These are phyloP conservation scores for Micronycteris hirsuta DNA, from an alignment of 2,113 vertebrate genomes.

Conservation along the genomic window DNA sequence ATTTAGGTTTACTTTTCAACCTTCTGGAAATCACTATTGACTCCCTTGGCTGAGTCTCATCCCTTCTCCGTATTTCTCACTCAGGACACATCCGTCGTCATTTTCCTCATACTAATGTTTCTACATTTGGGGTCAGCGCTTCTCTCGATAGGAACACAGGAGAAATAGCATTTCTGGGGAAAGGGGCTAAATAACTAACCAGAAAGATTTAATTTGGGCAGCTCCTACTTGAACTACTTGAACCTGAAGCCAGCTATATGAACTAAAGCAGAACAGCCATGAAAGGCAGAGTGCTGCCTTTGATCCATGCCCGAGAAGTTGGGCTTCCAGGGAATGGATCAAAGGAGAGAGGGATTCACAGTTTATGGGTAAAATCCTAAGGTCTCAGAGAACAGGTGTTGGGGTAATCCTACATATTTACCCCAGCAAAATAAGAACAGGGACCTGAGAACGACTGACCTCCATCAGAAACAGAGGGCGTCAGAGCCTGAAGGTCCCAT, in stretches of 20 bases:
- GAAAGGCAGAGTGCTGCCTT: neutral
- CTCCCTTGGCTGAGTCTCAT: neutral
- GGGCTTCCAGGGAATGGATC: no score
- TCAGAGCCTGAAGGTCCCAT: neutral
- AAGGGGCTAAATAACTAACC: neutral
- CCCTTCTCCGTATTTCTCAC: neutral
- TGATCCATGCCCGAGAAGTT: neutral
- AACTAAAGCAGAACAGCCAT: neutral
- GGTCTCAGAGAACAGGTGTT: neutral
- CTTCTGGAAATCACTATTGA: conserved; percentile 20
- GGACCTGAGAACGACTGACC: neutral
- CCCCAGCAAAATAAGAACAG: no score
- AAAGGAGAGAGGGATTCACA: neutral
- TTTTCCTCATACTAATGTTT: conserved; percentile 35
- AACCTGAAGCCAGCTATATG: neutral
- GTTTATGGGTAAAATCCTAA: neutral
- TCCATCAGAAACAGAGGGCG: neutral
- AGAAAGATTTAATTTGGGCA: conserved; percentile 15
- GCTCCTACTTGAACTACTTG: neutral
- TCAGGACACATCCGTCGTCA: conserved; percentile 16
- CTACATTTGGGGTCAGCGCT: neutral
- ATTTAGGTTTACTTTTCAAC: neutral
- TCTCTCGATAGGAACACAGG: neutral
- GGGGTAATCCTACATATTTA: neutral
- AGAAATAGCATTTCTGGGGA: neutral